A percentile compares a stretch with the other conserved stretches of the same genome.
These are phyloP conservation scores for Ginglymostoma cirratum DNA, from an alignment of 2,113 vertebrate species.

Conservation along the genomic window DNA sequence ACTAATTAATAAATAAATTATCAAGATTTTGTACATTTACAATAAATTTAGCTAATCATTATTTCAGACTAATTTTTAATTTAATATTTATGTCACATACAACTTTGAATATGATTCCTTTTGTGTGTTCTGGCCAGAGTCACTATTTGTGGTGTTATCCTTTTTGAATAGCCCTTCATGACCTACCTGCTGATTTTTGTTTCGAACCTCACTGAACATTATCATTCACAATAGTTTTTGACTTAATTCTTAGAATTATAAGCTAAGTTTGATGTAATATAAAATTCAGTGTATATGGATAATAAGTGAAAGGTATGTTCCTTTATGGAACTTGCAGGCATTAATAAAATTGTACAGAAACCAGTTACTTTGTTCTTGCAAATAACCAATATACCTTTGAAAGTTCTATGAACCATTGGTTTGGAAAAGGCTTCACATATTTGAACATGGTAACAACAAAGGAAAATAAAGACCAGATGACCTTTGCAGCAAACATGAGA, in stretches of 20 bases:
- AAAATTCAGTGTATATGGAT: not conserved
- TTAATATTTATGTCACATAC: not conserved
- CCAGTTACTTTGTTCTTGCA: not conserved
- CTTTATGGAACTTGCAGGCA: not conserved
- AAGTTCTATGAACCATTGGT: constrained; percentile 15
- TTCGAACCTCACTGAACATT: not conserved
- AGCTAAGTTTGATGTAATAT: not conserved
- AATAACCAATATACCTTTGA: not conserved
- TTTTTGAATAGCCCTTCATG: not conserved
- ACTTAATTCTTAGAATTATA: not conserved
- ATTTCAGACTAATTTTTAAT: not conserved
- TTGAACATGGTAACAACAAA: constrained; percentile 12
- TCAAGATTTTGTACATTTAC: not conserved
- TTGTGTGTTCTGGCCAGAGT: not conserved
- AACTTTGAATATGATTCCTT: not conserved
- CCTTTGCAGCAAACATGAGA: constrained; percentile 26
- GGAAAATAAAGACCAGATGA: constrained; percentile 29
- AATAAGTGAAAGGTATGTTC: not conserved
- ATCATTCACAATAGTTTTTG: not conserved
- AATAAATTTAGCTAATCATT: not conserved
- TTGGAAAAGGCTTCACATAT: not conserved
- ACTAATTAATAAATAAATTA: not conserved
- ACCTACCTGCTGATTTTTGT: not conserved
- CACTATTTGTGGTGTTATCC: not conserved
- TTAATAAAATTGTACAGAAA: not conserved